phyloP scores from a whole-genome alignment of 1,140 invertebrate genomes.

The Hirudo medicinalis region DNA sequence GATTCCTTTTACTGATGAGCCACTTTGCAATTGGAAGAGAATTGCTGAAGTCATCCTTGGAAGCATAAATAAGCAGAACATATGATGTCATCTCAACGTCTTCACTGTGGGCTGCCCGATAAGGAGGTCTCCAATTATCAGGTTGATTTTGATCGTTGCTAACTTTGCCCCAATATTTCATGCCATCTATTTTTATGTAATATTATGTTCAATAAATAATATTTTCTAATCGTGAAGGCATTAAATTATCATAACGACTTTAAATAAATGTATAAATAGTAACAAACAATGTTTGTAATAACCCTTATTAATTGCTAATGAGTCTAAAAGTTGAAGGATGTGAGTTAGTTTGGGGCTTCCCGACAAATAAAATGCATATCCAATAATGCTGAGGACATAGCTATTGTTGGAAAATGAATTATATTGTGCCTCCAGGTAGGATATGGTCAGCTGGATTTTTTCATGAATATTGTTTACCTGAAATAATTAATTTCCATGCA shows the following conservation, averaged over 20 bases:
- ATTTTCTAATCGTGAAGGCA: too few species aligned
- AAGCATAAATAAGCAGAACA: too few species aligned
- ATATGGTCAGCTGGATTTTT: too few species aligned
- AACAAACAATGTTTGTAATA: constrained; percentile 25
- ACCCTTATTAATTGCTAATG: constrained; percentile 42
- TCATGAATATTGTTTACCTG: not conserved
- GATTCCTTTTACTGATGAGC: too few species aligned
- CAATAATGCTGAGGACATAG: constrained; percentile 16
- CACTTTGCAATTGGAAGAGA: too few species aligned
- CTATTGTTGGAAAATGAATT: not conserved
- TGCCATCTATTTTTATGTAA: constrained; percentile 37
- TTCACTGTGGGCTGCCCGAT: constrained; percentile 49
- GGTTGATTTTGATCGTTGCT: not conserved
- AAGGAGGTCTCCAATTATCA: constrained; percentile 26
- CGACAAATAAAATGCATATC: too few species aligned
- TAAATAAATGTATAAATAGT: too few species aligned
- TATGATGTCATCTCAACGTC: constrained; percentile 71
- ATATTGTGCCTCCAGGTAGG: not conserved
- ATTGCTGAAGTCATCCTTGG: too few species aligned
- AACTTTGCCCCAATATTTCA: constrained; percentile 26
- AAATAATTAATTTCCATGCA: not conserved
- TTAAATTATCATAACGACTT: too few species aligned
- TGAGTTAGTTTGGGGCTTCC: constrained; percentile 51
- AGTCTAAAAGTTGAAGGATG: constrained; percentile 56
- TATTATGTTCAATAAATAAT: too few species aligned